Conservation (phyloP, 2,888 invertebrate genomes). For the Chesias legatella region DNA sequence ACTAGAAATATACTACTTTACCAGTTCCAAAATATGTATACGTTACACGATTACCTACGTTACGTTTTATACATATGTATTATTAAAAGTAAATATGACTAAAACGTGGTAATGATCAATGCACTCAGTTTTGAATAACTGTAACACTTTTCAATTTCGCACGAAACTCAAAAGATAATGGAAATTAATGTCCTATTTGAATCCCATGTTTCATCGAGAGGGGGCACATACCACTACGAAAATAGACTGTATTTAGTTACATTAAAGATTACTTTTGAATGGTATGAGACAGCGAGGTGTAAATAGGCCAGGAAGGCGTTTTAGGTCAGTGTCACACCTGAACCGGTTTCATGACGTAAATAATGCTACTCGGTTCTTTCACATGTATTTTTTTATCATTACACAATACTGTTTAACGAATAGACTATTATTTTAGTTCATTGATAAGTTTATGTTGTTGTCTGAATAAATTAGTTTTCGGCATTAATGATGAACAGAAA, state of each 20-base stretch:
- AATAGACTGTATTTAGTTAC: constrained; percentile 4
- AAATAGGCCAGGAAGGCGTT: constrained; percentile 29
- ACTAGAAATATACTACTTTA: too few species aligned
- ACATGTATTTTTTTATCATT: too few species aligned
- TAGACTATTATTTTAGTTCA: too few species aligned
- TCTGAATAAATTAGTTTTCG: too few species aligned
- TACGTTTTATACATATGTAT: too few species aligned
- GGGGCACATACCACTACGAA: constrained; percentile 4
- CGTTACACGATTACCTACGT: too few species aligned
- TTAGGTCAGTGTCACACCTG: constrained; percentile 30
- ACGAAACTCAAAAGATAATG: constrained; percentile 15
- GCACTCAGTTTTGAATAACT: constrained; percentile 4
- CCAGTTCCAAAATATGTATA: too few species aligned
- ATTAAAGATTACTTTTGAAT: constrained; percentile 16
- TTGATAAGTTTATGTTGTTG: too few species aligned
- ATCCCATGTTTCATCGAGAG: constrained; percentile 8
- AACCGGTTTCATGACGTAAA: constrained; percentile 20
- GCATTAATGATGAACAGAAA: too few species aligned
- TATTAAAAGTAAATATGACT: too few species aligned
- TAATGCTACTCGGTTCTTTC: too few species aligned
- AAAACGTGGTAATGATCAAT: neutral
- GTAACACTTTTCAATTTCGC: constrained; percentile 14
- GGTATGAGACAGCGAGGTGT: neutral
- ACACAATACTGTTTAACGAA: too few species aligned
- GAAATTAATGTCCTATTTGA: constrained; percentile 19